Evolutionary conservation across 2,113 vertebrate genomes (phyloP).

Genomic region (Eudyptes chrysolophus): DNA sequence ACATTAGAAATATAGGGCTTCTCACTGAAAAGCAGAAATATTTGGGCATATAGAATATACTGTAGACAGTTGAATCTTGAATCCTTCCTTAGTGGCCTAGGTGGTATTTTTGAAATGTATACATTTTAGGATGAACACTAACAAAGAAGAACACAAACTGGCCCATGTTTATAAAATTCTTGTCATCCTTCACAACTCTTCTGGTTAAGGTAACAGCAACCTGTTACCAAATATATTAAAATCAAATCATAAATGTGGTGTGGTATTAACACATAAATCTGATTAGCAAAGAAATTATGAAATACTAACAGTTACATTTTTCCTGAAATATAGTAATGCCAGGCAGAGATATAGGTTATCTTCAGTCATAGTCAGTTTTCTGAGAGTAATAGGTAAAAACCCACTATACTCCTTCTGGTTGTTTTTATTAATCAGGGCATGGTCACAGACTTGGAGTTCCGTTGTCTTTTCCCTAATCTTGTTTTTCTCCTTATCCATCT

Average conservation of each 20-base stretch:
- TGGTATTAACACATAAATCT: background rate
- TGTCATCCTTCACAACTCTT: background rate
- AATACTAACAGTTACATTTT: background rate
- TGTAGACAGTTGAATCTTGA: background rate
- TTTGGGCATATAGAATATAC: background rate
- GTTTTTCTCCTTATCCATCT: background rate
- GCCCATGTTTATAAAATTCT: background rate
- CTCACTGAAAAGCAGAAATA: background rate
- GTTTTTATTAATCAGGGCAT: background rate
- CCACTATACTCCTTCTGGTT: background rate
- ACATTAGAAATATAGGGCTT: background rate
- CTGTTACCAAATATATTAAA: background rate
- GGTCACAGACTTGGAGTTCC: background rate
- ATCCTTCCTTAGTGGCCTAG: background rate
- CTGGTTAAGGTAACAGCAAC: background rate
- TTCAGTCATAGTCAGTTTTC: background rate
- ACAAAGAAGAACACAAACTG: background rate
- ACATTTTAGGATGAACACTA: background rate
- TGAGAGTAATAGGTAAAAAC: background rate
- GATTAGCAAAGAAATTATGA: background rate
- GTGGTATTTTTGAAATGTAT: background rate
- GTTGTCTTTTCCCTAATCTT: background rate
- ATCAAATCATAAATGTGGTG: background rate
- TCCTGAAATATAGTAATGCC: background rate
- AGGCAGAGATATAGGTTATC: background rate